Evolutionary conservation across 2,797 vertebrate genomes (phyloP).

Genomic region (Heteromormyrus szaboi): DNA sequence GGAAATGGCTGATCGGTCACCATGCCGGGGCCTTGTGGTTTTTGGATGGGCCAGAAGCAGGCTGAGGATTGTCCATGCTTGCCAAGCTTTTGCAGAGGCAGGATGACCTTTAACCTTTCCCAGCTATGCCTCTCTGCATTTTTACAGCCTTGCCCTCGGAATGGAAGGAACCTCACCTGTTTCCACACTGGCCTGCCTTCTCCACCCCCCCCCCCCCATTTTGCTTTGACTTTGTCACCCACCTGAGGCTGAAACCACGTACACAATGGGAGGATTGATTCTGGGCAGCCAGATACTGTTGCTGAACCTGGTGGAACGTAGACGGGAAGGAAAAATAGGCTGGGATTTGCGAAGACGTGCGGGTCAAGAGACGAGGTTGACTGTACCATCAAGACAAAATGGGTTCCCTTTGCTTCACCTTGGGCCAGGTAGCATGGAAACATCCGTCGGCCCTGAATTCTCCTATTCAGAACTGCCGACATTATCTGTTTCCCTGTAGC

Average conservation of each 20-base stretch:
- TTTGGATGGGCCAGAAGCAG: background rate
- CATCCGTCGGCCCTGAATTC: background rate
- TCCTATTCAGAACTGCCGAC: background rate
- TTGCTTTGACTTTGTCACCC: background rate
- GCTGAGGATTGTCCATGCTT: background rate
- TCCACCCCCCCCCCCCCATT: background rate
- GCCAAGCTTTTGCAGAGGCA: background rate
- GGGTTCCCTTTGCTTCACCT: constrained; percentile 3
- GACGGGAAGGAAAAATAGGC: background rate
- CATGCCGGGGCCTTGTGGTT: background rate
- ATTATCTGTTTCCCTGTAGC: background rate
- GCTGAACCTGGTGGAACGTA: constrained; percentile 23
- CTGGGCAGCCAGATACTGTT: constrained; percentile 8
- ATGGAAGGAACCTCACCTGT: background rate
- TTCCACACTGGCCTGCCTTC: background rate
- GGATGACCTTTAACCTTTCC: background rate
- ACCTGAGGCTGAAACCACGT: constrained; percentile 14
- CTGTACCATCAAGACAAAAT: background rate
- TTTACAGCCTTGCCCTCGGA: background rate
- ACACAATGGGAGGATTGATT: constrained; percentile 35
- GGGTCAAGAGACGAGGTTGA: constrained; percentile 7
- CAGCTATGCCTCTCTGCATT: background rate
- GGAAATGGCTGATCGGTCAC: background rate
- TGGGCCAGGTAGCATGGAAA: background rate
- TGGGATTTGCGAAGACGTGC: constrained; percentile 5